Evolutionary conservation across 2,888 invertebrate genomes (phyloP), one percentile per base, ranked within the genome.

Genomic region (Teinopalpus imperialis): DNA sequence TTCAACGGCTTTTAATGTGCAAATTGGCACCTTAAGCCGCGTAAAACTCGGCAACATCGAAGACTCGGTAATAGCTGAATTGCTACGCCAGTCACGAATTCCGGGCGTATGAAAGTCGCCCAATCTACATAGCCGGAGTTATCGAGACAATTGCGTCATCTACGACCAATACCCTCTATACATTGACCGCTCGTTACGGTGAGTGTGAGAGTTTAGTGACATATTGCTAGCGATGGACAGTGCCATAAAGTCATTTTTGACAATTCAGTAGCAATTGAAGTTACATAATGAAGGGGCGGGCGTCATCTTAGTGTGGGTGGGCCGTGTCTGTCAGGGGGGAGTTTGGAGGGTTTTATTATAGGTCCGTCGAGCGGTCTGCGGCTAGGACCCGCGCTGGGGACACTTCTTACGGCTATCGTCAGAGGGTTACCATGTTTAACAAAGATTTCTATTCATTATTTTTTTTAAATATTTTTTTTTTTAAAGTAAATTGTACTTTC

Each of bases 261-360:
- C 29, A 24, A 29, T 34, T 27, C 23, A 10, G 16, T 20, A 32
- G 29, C 27, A 29, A 24, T 24, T 34, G 26, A 26, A 46, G 40
- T 35, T 21, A 41, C 35, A 35, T 46, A 47, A 30, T 41, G 35
- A 16, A 40, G 41, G 41, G 41, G 36, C 57, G 56, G 64, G 59
- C 66, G 74, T 76, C 80, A 70, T 85, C 85, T 85, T 83, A 79
- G 80, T 80, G 80, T 68, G 81, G 72, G 81, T 66, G 74, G 65
- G 61, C 39, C 46, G 46, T 42, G 51, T 40, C 51, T 49, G 46
- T 44, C 54, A 27, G 48, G 55, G 56, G 65, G 60, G 49, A 40
- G 55, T 51, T 54, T 63, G 69, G 76, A 69, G 74, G 81, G 78
- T 77, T 81, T 77, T 79, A 82, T 80, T 80, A 78, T 74, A 74